Evolutionary conservation across 2,797 vertebrate genomes (phyloP).

Genomic region (Strix occidentalis): DNA sequence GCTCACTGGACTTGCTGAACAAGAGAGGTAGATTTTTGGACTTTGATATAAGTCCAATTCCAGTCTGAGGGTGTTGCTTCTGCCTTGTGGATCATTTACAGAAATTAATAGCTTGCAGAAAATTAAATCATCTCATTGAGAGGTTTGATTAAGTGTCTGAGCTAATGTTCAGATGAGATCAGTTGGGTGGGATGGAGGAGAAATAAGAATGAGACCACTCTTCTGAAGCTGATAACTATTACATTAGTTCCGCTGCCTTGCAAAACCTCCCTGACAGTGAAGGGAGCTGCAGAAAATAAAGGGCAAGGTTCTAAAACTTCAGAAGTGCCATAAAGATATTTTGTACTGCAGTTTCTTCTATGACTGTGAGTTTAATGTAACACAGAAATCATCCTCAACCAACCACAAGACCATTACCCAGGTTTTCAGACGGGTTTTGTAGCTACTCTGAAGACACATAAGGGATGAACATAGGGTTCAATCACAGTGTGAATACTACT

Average conservation of each 20-base stretch:
- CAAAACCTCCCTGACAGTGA: neutral
- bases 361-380: neutral
- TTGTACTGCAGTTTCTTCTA: neutral
- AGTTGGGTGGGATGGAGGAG: neutral
- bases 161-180: neutral
- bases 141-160: neutral
- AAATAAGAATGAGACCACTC: neutral
- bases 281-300: neutral
- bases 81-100: neutral
- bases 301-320: neutral
- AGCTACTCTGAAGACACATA: neutral
- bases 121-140: neutral
- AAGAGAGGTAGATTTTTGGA: neutral
- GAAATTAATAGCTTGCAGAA: neutral
- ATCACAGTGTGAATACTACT: neutral
- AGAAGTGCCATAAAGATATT: neutral
- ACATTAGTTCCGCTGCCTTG: neutral
- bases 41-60: neutral
- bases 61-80: neutral
- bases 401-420: neutral
- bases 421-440: neutral
- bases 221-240: neutral
- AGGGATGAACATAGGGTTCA: neutral
- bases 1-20: neutral
- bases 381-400: neutral